Conservation (phyloP, 1,140 invertebrate species). For the Cotesia vestalis region DNA sequence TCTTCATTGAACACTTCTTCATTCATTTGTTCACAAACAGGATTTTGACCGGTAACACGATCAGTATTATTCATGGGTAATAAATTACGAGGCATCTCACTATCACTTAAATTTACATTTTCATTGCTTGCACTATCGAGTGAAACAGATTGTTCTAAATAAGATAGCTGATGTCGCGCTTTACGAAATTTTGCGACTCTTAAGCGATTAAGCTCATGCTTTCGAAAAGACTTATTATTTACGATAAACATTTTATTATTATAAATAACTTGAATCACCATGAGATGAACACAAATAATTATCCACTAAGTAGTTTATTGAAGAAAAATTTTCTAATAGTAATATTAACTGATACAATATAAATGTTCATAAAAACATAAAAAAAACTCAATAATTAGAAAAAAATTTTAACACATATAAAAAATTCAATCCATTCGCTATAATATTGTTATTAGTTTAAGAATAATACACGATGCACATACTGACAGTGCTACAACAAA, state of each 20-base stretch:
- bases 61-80: background rate
- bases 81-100: background rate
- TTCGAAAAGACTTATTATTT: background rate
- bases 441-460: too few relatives aligned
- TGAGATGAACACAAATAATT: background rate
- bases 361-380: too few relatives aligned
- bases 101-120: background rate
- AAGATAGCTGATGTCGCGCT: background rate
- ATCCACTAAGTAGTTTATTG: too few relatives aligned
- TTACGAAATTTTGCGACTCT: background rate
- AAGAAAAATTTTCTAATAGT: too few relatives aligned
- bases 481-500: too few relatives aligned
- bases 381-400: too few relatives aligned
- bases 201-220: background rate
- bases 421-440: too few relatives aligned
- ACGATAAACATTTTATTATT: background rate
- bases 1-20: background rate
- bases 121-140: background rate
- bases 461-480: too few relatives aligned
- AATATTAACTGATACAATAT: too few relatives aligned
- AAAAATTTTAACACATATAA: too few relatives aligned
- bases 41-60: background rate
- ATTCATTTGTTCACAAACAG: background rate
- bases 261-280: background rate
- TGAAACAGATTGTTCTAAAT: background rate